phyloP scores from a whole-genome alignment of 2,113 vertebrate species.

The Coregonus clupeaformis region DNA sequence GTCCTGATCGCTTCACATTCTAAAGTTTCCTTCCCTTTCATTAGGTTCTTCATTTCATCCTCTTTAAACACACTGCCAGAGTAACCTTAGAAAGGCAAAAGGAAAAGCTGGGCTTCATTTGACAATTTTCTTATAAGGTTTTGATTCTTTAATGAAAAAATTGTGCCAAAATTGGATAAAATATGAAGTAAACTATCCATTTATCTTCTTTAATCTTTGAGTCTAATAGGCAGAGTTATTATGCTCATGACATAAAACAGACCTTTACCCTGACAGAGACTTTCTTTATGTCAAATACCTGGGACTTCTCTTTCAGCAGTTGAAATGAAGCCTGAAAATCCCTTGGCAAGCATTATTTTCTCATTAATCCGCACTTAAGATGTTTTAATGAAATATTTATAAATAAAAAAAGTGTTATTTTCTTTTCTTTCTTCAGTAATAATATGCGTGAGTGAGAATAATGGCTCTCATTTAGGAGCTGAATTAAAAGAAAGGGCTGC shows the following conservation, averaged over 20 bases:
- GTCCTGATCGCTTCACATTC: slow-evolving; percentile 65
- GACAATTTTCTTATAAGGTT: slow-evolving; percentile 64
- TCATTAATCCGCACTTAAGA: slow-evolving; percentile 74
- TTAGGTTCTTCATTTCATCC: slow-evolving; percentile 71
- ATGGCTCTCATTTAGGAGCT: slow-evolving; percentile 72
- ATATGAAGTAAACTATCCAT: slow-evolving; percentile 64
- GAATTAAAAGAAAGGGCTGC: slow-evolving; percentile 75
- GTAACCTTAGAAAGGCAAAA: slow-evolving; percentile 60
- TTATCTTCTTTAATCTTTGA: slow-evolving; percentile 71
- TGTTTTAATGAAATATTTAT: slow-evolving; percentile 65
- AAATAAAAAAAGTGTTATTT: not conserved
- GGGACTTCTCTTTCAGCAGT: slow-evolving; percentile 43
- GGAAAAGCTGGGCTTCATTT: slow-evolving; percentile 57
- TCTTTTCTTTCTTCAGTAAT: slow-evolving; percentile 58
- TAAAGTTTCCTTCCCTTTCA: slow-evolving; percentile 70
- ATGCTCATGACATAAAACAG: slow-evolving; percentile 60
- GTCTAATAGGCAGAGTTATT: slow-evolving; percentile 71
- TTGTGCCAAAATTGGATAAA: slow-evolving; percentile 66
- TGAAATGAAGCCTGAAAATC: slow-evolving; percentile 57
- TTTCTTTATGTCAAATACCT: slow-evolving; percentile 59
- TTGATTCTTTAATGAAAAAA: slow-evolving; percentile 68
- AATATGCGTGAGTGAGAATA: slow-evolving; percentile 68
- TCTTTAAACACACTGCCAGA: slow-evolving; percentile 69
- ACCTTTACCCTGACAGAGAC: slow-evolving; percentile 60
- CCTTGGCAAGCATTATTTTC: slow-evolving; percentile 62